Evolutionary conservation across 2,797 vertebrate genomes (phyloP).

Genomic region (Sciaenops ocellatus): DNA sequence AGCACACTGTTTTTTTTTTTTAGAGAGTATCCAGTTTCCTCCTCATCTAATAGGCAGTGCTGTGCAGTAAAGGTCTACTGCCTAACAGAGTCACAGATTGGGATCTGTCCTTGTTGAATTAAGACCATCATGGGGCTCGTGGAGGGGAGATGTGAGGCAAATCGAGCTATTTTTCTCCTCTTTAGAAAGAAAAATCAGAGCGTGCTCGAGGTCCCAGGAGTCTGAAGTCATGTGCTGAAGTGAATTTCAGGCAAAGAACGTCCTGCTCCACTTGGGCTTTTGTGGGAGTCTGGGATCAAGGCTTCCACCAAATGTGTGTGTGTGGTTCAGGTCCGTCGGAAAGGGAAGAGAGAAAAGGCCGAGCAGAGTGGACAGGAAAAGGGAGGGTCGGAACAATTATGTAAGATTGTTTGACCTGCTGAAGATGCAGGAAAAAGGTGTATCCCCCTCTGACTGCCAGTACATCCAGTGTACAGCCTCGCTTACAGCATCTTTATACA

Average conservation of each 20-base stretch:
- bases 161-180: conserved; percentile 51
- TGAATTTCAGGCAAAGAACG: conserved; percentile 68
- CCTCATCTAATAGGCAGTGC: conserved; percentile 29
- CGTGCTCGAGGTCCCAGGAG: conserved; percentile 66
- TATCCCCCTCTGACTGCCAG: conserved; percentile 55
- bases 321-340: conserved; percentile 59
- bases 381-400: conserved; percentile 79
- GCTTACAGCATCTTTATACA: background rate
- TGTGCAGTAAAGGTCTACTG: conserved; percentile 31
- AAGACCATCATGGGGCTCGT: conserved; percentile 51
- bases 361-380: conserved; percentile 70
- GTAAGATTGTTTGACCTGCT: conserved; percentile 81
- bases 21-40: conserved; percentile 61
- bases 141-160: conserved; percentile 42
- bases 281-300: conserved; percentile 54
- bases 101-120: conserved; percentile 56
- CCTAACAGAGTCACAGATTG: conserved; percentile 43
- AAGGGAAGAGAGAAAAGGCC: conserved; percentile 65
- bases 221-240: conserved; percentile 69
- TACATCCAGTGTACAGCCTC: conserved; percentile 32
- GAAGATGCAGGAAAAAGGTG: conserved; percentile 83
- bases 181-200: conserved; percentile 65
- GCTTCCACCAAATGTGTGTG: conserved; percentile 35
- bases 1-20: conserved; percentile 50
- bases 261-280: conserved; percentile 62